phyloP scores from a whole-genome alignment of 2,113 vertebrate genomes.

The Heterotis niloticus region DNA sequence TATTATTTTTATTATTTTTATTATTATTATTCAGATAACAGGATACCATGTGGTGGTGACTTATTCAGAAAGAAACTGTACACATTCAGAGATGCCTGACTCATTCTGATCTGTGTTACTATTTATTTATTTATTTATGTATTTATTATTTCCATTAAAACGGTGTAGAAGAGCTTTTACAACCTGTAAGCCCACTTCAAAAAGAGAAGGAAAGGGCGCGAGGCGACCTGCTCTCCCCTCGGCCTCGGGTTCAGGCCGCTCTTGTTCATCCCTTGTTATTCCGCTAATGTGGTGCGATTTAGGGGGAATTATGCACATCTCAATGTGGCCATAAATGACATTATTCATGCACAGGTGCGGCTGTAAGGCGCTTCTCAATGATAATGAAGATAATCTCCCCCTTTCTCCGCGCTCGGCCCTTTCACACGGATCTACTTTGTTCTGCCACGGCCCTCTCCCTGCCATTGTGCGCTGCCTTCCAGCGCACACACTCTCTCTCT shows the following conservation, averaged over 20 bases:
- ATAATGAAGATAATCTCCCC: constrained; percentile 79
- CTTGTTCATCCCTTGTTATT: constrained; percentile 70
- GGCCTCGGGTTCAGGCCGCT: constrained; percentile 37
- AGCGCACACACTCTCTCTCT: constrained; percentile 13
- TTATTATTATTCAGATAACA: too few species aligned
- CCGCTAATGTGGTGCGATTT: constrained; percentile 69
- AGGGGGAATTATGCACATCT: constrained; percentile 72
- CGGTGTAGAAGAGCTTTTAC: background rate
- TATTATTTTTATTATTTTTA: too few species aligned
- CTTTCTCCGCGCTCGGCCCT: constrained; percentile 47
- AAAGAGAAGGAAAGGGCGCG: constrained; percentile 21
- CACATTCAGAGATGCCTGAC: too few species aligned
- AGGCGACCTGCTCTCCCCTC: background rate
- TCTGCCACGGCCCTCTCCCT: constrained; percentile 57
- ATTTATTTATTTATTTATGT: too few species aligned
- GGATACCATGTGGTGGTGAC: too few species aligned
- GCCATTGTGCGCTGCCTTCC: constrained; percentile 68
- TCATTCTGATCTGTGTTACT: too few species aligned
- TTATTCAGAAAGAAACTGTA: too few species aligned
- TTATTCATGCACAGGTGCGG: constrained; percentile 79
- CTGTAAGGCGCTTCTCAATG: constrained; percentile 71
- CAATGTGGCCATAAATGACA: constrained; percentile 72
- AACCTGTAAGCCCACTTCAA: background rate
- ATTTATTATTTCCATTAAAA: background rate
- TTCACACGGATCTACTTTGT: constrained; percentile 70